phyloP scores from a whole-genome alignment of 2,888 invertebrate genomes.

The Thereva nobilitata region DNA sequence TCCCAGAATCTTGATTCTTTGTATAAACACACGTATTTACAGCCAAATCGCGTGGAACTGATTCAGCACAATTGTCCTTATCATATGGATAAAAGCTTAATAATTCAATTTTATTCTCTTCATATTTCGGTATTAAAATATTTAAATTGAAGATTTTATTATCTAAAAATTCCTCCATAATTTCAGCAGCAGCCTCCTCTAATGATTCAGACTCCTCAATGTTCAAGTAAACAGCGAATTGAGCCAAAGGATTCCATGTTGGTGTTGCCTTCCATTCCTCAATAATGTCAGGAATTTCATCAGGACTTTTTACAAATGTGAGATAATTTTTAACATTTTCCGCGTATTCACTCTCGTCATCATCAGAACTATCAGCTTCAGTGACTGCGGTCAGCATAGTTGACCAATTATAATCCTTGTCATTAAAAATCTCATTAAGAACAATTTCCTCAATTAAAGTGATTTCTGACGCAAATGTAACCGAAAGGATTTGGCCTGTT shows the following conservation, averaged over 20 bases:
- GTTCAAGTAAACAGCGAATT: conserved; percentile 52
- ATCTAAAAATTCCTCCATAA: conserved; percentile 50
- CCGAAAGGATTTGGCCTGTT: too few relatives aligned
- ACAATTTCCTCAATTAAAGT: too few relatives aligned
- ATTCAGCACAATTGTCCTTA: conserved; percentile 52
- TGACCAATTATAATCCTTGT: conserved; percentile 35
- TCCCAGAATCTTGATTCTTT: too few relatives aligned
- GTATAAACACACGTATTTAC: too few relatives aligned
- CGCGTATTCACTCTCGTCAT: conserved; percentile 3
- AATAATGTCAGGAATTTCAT: conserved; percentile 51
- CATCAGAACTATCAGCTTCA: neutral
- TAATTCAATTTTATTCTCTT: conserved; percentile 47
- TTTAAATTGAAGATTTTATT: conserved; percentile 54
- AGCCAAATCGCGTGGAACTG: conserved; percentile 24
- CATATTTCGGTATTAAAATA: conserved; percentile 51
- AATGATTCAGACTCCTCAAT: conserved; percentile 41
- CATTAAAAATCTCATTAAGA: too few relatives aligned
- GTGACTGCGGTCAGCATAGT: conserved; percentile 37
- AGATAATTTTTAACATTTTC: conserved; percentile 56
- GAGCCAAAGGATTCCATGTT: conserved; percentile 57
- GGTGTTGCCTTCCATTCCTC: conserved; percentile 49
- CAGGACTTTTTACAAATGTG: conserved; percentile 50
- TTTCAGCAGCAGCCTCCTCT: conserved; percentile 50
- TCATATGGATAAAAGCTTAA: conserved; percentile 56
- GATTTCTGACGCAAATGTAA: too few relatives aligned